These are phyloP conservation scores for Oscheius sp. DNA, from an alignment of 2,888 invertebrate genomes.

Conservation along the genomic window DNA sequence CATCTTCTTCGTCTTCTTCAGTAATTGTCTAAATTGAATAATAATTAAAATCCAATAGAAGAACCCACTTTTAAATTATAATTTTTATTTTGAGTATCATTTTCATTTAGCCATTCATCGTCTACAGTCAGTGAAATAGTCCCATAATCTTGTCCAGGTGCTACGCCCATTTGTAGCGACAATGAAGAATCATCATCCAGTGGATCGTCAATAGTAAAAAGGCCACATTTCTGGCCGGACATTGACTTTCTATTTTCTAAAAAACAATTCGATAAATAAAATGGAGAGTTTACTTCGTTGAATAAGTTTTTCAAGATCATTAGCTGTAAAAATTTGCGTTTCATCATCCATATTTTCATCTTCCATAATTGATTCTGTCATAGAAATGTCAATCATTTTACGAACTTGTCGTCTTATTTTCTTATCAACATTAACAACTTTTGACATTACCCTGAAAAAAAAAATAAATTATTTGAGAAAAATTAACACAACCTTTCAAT, in stretches of 20 bases:
- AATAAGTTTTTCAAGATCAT: constrained; percentile 35
- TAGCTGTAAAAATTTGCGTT: constrained; percentile 37
- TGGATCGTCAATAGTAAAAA: constrained; percentile 26
- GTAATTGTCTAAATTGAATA: constrained; percentile 9
- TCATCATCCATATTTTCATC: constrained; percentile 11
- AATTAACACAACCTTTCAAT: constrained; percentile 4
- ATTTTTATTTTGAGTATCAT: not conserved
- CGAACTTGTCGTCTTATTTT: constrained; percentile 29
- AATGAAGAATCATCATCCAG: constrained; percentile 19
- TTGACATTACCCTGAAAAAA: constrained; percentile 20
- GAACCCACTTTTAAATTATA: not conserved
- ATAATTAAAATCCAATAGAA: constrained; percentile 2
- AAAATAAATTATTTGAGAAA: not conserved
- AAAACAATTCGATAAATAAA: not conserved
- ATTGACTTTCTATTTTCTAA: constrained; percentile 4
- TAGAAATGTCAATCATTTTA: constrained; percentile 23
- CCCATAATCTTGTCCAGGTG: constrained; percentile 46
- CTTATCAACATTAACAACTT: constrained; percentile 17
- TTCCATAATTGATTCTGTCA: constrained; percentile 1
- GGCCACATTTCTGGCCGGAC: constrained; percentile 8
- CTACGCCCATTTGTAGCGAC: constrained; percentile 38
- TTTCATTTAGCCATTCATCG: constrained; percentile 20
- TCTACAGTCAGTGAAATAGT: constrained; percentile 45
- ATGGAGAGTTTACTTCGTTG: not conserved
- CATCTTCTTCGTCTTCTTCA: constrained; percentile 5